These are phyloP conservation scores for Cremastobaeus sp. DNA, from an alignment of 2,888 invertebrate genomes.

Conservation along the genomic window DNA sequence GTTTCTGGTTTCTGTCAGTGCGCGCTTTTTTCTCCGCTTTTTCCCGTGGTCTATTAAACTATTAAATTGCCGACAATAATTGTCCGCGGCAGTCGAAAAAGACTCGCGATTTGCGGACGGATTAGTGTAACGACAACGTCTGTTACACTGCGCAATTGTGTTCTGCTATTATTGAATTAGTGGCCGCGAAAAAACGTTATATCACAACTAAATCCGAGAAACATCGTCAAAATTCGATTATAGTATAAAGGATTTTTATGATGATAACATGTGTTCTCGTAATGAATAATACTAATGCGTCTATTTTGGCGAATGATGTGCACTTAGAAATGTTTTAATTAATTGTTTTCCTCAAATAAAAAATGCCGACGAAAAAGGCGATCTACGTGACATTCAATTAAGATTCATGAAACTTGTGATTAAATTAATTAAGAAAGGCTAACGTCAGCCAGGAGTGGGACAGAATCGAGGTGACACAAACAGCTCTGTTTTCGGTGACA, in stretches of 20 bases:
- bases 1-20: no score
- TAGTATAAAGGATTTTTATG: no score
- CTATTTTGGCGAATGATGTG: background rate
- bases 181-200: no score
- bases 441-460: slow-evolving; percentile 4
- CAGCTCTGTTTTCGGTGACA: slow-evolving; percentile 14
- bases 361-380: slow-evolving; percentile 1
- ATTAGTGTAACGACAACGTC: no score
- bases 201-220: no score
- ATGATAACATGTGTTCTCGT: no score
- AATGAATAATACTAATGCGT: no score
- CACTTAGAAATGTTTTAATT: background rate
- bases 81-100: no score
- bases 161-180: no score
- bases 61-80: background rate
- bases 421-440: slow-evolving; percentile 23
- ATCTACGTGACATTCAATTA: slow-evolving; percentile 16
- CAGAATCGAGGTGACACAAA: background rate
- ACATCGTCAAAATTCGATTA: no score
- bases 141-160: no score
- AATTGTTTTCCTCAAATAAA: background rate
- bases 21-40: background rate
- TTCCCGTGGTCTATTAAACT: background rate
- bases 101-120: no score
- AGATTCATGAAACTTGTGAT: slow-evolving; percentile 4